phyloP scores from a whole-genome alignment of 2,888 invertebrate genomes.

The Merodon equestris region DNA sequence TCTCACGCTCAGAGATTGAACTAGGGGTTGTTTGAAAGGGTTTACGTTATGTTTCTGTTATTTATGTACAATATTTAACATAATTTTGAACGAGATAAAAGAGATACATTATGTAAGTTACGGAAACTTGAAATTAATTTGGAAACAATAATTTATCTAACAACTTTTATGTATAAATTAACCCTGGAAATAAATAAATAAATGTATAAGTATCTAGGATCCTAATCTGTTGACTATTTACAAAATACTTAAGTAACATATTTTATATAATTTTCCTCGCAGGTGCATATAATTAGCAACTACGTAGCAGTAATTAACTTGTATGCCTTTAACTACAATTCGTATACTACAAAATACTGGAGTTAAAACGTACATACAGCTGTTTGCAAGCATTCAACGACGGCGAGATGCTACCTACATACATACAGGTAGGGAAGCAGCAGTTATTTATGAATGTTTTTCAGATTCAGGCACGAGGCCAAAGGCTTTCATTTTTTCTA shows the following conservation, averaged over 20 bases:
- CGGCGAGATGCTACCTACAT: slow-evolving; percentile 36
- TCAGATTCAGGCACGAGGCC: slow-evolving; percentile 52
- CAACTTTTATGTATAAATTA: slow-evolving; percentile 27
- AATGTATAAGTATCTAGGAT: slow-evolving; percentile 42
- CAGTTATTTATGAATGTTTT: too few species aligned
- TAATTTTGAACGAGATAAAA: slow-evolving; percentile 60
- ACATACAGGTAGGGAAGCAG: too few species aligned
- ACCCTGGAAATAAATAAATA: slow-evolving; percentile 36
- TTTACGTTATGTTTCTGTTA: slow-evolving; percentile 13
- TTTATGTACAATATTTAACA: slow-evolving; percentile 47
- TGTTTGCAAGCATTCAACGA: slow-evolving; percentile 45
- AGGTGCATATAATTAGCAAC: slow-evolving; percentile 30
- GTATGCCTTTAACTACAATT: slow-evolving; percentile 34
- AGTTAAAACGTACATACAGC: slow-evolving; percentile 49
- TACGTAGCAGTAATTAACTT: slow-evolving; percentile 17
- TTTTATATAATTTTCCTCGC: slow-evolving; percentile 34
- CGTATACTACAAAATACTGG: slow-evolving; percentile 66
- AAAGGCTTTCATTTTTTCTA: slow-evolving; percentile 39
- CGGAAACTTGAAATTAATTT: slow-evolving; percentile 22
- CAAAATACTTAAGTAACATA: slow-evolving; percentile 10
- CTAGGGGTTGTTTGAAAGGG: slow-evolving; percentile 14
- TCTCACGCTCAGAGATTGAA: slow-evolving; percentile 42
- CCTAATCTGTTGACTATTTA: slow-evolving; percentile 54
- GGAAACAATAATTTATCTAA: slow-evolving; percentile 50
- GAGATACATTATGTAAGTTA: slow-evolving; percentile 19